Conservation (phyloP, 2,113 vertebrate species). For the Neolamprologus ventralis region DNA sequence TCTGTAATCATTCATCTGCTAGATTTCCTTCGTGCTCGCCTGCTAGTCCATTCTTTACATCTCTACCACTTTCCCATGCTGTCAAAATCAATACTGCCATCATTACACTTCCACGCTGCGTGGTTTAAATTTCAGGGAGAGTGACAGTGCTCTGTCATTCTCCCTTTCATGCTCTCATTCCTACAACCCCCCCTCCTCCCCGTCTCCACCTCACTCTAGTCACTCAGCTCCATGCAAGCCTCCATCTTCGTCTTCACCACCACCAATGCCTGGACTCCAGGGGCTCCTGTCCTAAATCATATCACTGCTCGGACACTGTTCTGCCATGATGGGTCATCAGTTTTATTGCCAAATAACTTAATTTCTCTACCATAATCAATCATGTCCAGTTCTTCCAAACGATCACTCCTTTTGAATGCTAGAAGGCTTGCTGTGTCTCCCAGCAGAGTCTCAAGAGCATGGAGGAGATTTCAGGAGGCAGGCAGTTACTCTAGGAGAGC, state of each 20-base stretch:
- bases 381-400: not conserved
- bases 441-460: not conserved
- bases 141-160: not conserved
- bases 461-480: not conserved
- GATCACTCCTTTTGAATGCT: not conserved
- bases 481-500: not conserved
- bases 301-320: not conserved
- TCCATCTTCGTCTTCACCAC: not conserved
- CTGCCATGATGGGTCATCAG: not conserved
- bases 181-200: not conserved
- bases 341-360: not conserved
- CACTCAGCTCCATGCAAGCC: not conserved
- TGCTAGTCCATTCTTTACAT: not conserved
- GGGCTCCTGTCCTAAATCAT: not conserved
- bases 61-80: not conserved
- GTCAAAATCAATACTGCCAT: not conserved
- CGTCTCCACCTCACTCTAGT: not conserved
- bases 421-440: not conserved
- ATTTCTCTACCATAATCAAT: not conserved
- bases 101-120: not conserved
- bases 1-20: not conserved
- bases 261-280: fast-evolving
- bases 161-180: not conserved
- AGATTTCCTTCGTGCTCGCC: not conserved
- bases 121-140: not conserved